phyloP scores from a whole-genome alignment of 1,140 invertebrate genomes.

The Dendrolimus punctatus region DNA sequence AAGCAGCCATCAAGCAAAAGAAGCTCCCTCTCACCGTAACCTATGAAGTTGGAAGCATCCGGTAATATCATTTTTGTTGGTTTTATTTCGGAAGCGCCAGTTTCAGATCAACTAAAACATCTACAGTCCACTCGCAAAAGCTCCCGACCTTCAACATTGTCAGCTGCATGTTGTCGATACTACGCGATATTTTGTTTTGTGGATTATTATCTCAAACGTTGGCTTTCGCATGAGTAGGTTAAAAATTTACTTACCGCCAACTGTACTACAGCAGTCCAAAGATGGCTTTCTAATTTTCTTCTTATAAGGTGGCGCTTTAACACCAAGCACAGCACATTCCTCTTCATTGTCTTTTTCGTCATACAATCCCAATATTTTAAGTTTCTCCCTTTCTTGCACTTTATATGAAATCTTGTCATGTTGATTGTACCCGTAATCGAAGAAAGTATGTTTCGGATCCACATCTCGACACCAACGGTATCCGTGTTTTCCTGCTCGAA shows the following conservation, averaged over 20 bases:
- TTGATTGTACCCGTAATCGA: constrained; percentile 47
- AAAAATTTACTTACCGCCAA: constrained; percentile 40
- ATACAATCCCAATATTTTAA: constrained; percentile 48
- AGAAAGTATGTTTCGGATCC: constrained; percentile 55
- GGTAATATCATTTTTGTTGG: too few relatives aligned
- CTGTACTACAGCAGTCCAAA: constrained; percentile 57
- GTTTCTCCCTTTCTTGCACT: constrained; percentile 28
- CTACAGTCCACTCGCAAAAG: too few relatives aligned
- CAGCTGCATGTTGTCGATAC: too few relatives aligned
- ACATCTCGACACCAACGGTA: constrained; percentile 58
- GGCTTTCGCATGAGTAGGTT: background rate
- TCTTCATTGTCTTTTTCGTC: constrained; percentile 25
- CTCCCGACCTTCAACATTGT: too few relatives aligned
- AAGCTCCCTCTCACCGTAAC: too few relatives aligned
- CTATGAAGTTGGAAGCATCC: too few relatives aligned
- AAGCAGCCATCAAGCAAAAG: too few relatives aligned
- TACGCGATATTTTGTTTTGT: too few relatives aligned
- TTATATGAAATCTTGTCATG: constrained; percentile 47
- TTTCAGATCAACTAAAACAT: too few relatives aligned
- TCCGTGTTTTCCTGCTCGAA: constrained; percentile 48
- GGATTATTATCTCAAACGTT: too few relatives aligned
- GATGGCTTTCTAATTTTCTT: constrained; percentile 42
- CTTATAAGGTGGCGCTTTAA: constrained; percentile 30
- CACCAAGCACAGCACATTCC: constrained; percentile 23
- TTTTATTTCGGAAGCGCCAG: too few relatives aligned